Evolutionary conservation across 2,797 vertebrate species (phyloP).

Genomic region (Clarias pachynema): DNA sequence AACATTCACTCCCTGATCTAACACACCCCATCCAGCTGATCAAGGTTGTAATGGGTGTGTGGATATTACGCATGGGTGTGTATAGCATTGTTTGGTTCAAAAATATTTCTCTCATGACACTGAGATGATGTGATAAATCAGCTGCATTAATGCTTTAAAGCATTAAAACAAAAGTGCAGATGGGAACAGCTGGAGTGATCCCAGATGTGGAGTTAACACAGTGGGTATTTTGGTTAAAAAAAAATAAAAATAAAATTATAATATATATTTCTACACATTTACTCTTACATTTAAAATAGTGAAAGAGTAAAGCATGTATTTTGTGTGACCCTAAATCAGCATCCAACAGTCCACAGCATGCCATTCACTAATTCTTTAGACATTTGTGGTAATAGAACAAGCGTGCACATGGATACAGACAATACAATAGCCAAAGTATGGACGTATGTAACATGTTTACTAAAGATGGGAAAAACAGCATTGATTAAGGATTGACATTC

Average conservation of each 20-base stretch:
- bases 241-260: not conserved
- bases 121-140: not conserved
- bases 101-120: not conserved
- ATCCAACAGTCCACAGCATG: not conserved
- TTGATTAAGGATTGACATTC: not conserved
- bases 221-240: not conserved
- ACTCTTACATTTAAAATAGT: not conserved
- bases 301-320: not conserved
- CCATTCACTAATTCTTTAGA: not conserved
- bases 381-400: no score
- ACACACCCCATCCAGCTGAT: constrained; percentile 21
- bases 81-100: constrained; percentile 3
- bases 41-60: not conserved
- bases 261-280: not conserved
- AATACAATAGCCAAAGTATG: not conserved
- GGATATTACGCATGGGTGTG: constrained; percentile 2
- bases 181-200: constrained; percentile 7
- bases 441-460: no score
- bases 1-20: not conserved
- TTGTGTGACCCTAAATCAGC: not conserved
- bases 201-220: not conserved
- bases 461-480: no score
- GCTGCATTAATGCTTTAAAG: not conserved
- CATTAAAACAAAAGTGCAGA: not conserved
- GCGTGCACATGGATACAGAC: not conserved